Evolutionary conservation across 2,888 invertebrate species (phyloP), one percentile per base, ranked within the genome.

Genomic region (Melinopterus prodromus): DNA sequence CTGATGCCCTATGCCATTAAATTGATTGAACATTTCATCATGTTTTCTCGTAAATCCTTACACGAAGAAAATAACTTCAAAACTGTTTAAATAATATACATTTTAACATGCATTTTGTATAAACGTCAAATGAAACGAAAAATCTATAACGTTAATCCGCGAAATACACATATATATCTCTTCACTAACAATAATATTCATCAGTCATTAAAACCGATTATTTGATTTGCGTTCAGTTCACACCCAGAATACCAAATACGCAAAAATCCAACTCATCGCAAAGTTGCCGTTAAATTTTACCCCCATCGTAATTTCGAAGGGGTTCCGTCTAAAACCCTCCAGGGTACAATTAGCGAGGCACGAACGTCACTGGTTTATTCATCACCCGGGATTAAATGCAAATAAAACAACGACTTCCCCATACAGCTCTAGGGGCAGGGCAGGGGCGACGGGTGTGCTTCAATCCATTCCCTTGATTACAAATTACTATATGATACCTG

Each of bases 261-360:
- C 53, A 53, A 53, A 53, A 53, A 53, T 53, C 53, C 53, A 53
- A 12, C 53, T 53, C 53, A 53, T 53, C 7, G 53, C 12, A 53
- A 53, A 53, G 53, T 26, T 53, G 53, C 53, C 53, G 7, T 12
- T 53, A 53, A 12, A 53, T 53, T 53, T 12, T 9, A 9, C 53
- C 53, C 53, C 53, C 53, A 12, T 53, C 53, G 53, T 53, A 53
- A 53, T 53, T 53, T 53, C 53, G 53, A 53, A 53, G 53, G 53
- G 53, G 53, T 53, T 53, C 53, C 53, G 9, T 53, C 53, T 53
- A 53, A 53, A 53, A 53, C 53, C 53, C 53, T 53, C 53, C 53
- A 53, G 53, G 53, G 53, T 53, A 53, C 53, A 53, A 53, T 53
- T 53, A 53, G 53, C 53, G 53, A 53, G 53, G 53, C 53, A 53